Evolutionary conservation across 1,140 invertebrate species (phyloP), one percentile per base, ranked within the genome.

Genomic region (Lordiphosa mommai): DNA sequence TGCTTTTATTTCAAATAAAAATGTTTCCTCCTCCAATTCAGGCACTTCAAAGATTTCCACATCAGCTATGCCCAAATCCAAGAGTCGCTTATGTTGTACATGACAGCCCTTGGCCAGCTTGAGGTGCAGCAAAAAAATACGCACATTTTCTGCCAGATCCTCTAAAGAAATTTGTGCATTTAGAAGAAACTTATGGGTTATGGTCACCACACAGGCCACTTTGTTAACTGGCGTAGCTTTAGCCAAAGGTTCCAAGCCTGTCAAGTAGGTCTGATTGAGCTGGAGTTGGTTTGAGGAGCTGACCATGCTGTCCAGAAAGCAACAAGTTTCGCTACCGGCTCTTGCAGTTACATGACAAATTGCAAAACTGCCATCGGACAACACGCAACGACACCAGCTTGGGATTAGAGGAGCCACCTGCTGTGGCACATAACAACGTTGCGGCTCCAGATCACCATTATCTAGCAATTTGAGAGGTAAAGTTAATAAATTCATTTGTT

Each of bases 221-320:
- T 43, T 27, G 0, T 40, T 8, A 1, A 52, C 29, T 1, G 14
- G 4, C 0, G 4, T 0, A 0, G 9, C 14, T 1, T 23, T 0
- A 0, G 17, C 23, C 1, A 82, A 9, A 0, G 55, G 33, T 10
- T 61, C 59, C 1, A 77, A 3, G 1, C 20, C 6, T 3, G 10
- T 20, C 4, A 82, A 7, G 0, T 36, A 40, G 37, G 77, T 33
- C 36, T 65, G 64, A 20, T 13, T 32, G 3, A 27, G 20, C 0
- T 17, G 4, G 0, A 63, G 65, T 3, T 16, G 13, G 1, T 36
- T n/a, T 3, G 17, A 4, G 3, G 77, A 72, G 0, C 57, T 37
- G 2, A 88, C 86, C 8, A 37, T n/a, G n/a, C 41, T 36, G 13
- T 87, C 86, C 14, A 82, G 9, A 33, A 88, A 67, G 56, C 71